These are phyloP conservation scores for Sphenodon punctatus DNA, from an alignment of 2,797 vertebrate genomes.

Conservation along the genomic window DNA sequence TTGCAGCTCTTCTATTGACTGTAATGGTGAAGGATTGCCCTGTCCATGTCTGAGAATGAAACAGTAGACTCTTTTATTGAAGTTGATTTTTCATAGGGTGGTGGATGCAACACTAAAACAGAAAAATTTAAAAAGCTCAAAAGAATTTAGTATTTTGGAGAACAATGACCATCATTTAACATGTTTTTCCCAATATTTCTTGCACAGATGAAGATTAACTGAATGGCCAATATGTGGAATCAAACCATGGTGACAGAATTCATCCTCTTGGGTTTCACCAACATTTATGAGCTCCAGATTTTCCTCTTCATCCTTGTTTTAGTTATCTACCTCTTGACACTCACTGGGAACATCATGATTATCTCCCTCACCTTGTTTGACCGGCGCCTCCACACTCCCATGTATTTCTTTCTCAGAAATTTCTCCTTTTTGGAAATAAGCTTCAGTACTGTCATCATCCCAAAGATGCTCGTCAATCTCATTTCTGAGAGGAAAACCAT, in stretches of 20 bases:
- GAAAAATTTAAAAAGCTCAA: background rate
- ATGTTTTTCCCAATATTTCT: background rate
- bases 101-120: no score
- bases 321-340: conserved; percentile 49
- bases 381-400: conserved; percentile 42
- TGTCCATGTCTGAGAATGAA: background rate
- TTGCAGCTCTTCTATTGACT: background rate
- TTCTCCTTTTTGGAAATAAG: conserved; percentile 46
- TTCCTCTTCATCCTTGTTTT: background rate
- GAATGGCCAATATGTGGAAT: background rate
- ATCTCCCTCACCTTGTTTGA: conserved; percentile 9
- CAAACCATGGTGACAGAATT: background rate
- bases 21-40: no score
- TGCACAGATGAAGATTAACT: background rate
- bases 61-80: background rate
- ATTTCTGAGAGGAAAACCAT: background rate
- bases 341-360: conserved; percentile 58
- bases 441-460: conserved; percentile 39
- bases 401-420: conserved; percentile 55
- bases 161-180: background rate
- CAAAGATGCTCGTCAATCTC: conserved; percentile 13
- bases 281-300: background rate
- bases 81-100: no score
- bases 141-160: background rate
- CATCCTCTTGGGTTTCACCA: background rate